Base-by-base conservation (phyloP, 2,797 vertebrate species). In the Hapalemur alaotrensis region DNA sequence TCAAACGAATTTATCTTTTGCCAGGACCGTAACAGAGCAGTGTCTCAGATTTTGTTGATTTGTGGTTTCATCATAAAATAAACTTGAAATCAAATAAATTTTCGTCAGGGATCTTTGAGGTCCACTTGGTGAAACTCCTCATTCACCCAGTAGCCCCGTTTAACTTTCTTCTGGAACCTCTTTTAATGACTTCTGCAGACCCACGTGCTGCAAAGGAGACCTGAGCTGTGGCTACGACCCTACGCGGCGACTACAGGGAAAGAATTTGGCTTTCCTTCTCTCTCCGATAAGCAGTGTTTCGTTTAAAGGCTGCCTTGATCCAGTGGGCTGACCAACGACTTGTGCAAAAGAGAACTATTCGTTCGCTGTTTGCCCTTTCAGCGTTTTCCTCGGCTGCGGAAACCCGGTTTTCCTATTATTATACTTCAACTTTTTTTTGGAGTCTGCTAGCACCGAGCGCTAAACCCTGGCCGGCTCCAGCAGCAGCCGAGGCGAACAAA, bases 401-500 rank as follows among this genome's bases (percentile, higher is more conserved):
- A 97, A 97, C 91, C 92, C 91, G 94, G 95, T 91, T 98, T 98
- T 95, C 94, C 96, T 95, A 96, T 96, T 93, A 96, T 75, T 84
- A 73, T 52, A 86, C 79, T 96, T 80, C 54, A 98, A 98, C 96
- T 98, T 98, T 97, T 89, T 89, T 93, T 96, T 59, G 93, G 95
- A 94, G 91, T 94, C 89, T 89, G 94, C 63, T 43, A 54, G 91
- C 76, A 46, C 75, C 1, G 91, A 59, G 95, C 76, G 73, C 81
- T 73, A 76, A 96, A 78, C 76, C 88, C 89, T 0, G 48, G 86
- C 91, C 79, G 93, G 90, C 97, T 97, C 95, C 79, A n/a, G 75
- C 96, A n/a, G 80, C 76, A 84, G 81, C 35, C 38, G 1, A 63
- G 67, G 79, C 32, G 95, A 97, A 95, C 96, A 96, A 96, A 97